These are phyloP conservation scores for Microplitis deprimator DNA, from an alignment of 2,888 invertebrate genomes.

Conservation along the genomic window DNA sequence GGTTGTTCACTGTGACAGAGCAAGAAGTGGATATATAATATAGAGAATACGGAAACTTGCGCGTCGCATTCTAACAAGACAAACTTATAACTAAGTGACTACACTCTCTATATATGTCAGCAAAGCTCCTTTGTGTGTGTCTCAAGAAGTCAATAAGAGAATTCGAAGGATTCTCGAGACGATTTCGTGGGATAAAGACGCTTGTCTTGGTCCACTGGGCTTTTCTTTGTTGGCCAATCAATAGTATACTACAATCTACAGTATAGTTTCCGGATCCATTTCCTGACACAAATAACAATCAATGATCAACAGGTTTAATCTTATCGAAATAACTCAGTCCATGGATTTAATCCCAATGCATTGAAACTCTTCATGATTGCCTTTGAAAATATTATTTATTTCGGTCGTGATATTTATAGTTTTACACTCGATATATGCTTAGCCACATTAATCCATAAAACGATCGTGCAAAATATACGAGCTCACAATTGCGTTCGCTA, in stretches of 20 bases:
- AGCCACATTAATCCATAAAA: background rate
- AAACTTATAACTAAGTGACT: background rate
- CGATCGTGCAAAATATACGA: slow-evolving; percentile 24
- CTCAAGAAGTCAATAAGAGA: slow-evolving; percentile 2
- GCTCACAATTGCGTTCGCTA: slow-evolving; percentile 29
- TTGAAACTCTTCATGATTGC: background rate
- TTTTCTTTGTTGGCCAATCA: background rate
- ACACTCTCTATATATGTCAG: background rate
- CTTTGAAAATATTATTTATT: background rate
- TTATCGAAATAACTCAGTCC: slow-evolving; percentile 5
- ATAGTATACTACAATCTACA: background rate
- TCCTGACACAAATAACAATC: slow-evolving; percentile 1
- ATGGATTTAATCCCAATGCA: background rate
- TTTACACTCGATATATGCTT: background rate
- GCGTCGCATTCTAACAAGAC: slow-evolving; percentile 6
- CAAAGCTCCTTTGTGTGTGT: background rate
- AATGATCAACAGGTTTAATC: slow-evolving; percentile 16
- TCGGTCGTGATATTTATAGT: background rate
- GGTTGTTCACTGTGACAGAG: background rate
- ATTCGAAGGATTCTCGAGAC: background rate
- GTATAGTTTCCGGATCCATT: slow-evolving; percentile 5
- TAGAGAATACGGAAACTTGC: background rate
- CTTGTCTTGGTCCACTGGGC: background rate
- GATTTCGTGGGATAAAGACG: background rate
- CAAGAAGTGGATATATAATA: slow-evolving; percentile 1